These are phyloP conservation scores for Bradypus variegatus DNA, from an alignment of 2,797 vertebrate species.

Conservation along the genomic window DNA sequence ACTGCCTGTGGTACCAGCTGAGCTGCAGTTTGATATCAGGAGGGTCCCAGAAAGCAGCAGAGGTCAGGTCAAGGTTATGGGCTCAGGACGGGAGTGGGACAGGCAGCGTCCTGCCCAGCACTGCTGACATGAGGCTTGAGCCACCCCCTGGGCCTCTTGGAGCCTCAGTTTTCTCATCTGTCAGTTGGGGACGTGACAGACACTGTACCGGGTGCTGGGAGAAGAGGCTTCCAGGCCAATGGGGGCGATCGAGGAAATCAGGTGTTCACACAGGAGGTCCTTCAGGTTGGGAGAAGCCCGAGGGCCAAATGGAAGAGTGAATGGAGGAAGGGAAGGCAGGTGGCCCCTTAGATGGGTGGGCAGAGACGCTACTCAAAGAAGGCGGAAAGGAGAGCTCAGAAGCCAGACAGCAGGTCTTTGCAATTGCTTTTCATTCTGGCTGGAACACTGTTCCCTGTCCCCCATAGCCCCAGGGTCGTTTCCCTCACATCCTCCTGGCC, in stretches of 20 bases:
- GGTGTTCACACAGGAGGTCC: too few species aligned
- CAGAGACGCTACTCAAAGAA: not conserved
- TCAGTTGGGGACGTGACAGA: not conserved
- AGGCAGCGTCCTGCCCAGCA: not conserved
- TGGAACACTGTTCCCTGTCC: not conserved
- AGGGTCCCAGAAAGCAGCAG: too few species aligned
- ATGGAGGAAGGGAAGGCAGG: not conserved
- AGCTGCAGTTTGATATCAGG: not conserved
- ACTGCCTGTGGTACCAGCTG: not conserved
- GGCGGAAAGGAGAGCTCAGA: not conserved
- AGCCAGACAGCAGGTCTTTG: not conserved
- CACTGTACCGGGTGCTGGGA: not conserved
- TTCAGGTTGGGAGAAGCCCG: not conserved
- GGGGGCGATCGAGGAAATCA: not conserved
- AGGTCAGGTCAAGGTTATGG: not conserved
- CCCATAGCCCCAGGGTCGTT: accelerated
- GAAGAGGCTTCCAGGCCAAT: not conserved
- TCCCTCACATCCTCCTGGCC: not conserved
- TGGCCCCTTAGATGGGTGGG: too few species aligned
- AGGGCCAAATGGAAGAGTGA: not conserved
- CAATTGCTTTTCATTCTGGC: not conserved
- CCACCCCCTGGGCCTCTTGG: not conserved
- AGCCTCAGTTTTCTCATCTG: not conserved
- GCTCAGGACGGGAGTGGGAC: not conserved
- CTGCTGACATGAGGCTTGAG: not conserved